Base-by-base conservation (phyloP, 2,888 invertebrate genomes). In the Agrotis puta region DNA sequence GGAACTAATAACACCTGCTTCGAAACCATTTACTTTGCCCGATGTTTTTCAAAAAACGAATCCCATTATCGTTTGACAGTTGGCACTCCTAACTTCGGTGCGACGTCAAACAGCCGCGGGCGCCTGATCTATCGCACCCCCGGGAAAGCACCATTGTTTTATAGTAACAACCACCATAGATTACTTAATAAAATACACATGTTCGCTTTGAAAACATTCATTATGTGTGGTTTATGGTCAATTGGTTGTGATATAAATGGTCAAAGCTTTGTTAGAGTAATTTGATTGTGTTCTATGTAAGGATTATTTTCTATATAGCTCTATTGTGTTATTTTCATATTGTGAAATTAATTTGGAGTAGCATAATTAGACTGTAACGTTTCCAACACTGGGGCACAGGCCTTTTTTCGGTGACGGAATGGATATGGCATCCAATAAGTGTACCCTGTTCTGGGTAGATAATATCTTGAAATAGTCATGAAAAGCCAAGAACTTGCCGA, bases 91-190 rank as follows among this genome's bases (percentile, higher is more conserved):
- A 73, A 70, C 79, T 63, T 64, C 48, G 39, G 87, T 88, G 88
- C 87, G 81, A 79, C 82, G 81, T 81, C 83, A 83, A 82, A 74
- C 77, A 80, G 62, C 78, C 75, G 69, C 70, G 71, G 70, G 68
- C 66, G 59, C 39, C 79, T 87, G 87, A 90, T 86, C 82, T 85
- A 90, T 87, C 24, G 79, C 69, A 70, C 90, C 87, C 89, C 16
- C 7, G 88, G 84, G 89, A 73, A 43, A 56, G 50, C 74, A 59
- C 50, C 81, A 85, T 85, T 83, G 85, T 83, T 77, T 81, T 70
- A 71, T 70, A 81, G 73, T 85, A 81, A 72, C 76, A 74, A 77
- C 78, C 57, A 71, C 77, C 68, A 81, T 76, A 82, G 83, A 88
- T 85, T 83, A 86, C 73, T 74, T 68, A 81, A 70, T 83, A 81